phyloP scores from a whole-genome alignment of 2,888 invertebrate species.

The Drosophila quasianomalipes region DNA sequence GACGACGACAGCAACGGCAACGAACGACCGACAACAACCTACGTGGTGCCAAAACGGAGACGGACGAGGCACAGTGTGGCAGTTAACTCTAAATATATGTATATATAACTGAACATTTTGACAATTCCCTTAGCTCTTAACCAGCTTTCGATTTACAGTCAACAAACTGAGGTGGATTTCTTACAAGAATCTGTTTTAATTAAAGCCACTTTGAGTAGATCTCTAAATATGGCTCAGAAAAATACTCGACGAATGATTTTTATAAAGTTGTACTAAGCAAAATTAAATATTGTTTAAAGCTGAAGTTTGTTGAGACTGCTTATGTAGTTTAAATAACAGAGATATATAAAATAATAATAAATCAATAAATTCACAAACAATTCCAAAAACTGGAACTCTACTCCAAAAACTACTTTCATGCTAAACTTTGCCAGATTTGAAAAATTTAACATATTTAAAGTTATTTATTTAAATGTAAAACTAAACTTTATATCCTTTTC shows the following conservation, averaged over 20 bases:
- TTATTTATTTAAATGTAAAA: not conserved
- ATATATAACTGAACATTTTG: not conserved
- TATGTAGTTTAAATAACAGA: too few relatives aligned
- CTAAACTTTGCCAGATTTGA: not conserved
- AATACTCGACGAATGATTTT: accelerated
- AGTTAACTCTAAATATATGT: not conserved
- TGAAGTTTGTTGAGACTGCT: not conserved
- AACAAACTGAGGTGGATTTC: not conserved
- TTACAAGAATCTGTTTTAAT: not conserved
- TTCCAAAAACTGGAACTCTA: not conserved
- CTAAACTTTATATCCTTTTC: not conserved
- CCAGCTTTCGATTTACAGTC: not conserved
- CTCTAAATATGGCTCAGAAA: not conserved
- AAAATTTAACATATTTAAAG: not conserved
- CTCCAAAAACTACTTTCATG: not conserved
- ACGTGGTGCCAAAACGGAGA: constrained; percentile 64
- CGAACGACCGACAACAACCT: constrained; percentile 77
- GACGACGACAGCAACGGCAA: constrained; percentile 32
- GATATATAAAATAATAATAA: not conserved
- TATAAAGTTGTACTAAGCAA: not conserved
- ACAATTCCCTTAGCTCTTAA: not conserved
- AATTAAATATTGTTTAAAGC: not conserved
- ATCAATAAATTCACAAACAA: not conserved
- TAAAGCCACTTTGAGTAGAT: not conserved
- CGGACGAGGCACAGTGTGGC: constrained; percentile 47